These are phyloP conservation scores for Centropyge bicolor DNA, from an alignment of 2,797 vertebrate genomes.

Conservation along the genomic window DNA sequence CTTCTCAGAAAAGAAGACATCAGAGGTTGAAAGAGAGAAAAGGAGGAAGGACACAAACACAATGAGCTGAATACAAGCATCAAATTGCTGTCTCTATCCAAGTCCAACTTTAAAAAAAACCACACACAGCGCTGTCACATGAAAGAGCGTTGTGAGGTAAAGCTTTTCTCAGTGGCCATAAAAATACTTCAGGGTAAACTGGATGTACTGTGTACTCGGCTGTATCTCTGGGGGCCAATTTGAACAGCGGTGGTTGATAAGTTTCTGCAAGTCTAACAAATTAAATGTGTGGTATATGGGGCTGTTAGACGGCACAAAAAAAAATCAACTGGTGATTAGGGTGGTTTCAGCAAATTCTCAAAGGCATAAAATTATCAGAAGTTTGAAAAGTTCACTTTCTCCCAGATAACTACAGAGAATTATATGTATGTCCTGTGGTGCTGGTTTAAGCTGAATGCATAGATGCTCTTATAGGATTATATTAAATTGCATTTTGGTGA, in stretches of 20 bases:
- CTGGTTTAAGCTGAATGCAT: background rate
- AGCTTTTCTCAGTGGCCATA: constrained; percentile 10
- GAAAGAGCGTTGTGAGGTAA: constrained; percentile 23
- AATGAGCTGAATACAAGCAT: constrained; percentile 58
- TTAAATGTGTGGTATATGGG: background rate
- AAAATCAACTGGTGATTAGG: background rate
- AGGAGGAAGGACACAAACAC: constrained; percentile 57
- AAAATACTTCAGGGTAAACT: background rate
- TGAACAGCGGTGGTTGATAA: background rate
- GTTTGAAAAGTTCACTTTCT: background rate
- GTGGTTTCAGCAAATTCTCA: background rate
- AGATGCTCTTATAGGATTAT: background rate
- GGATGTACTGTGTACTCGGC: background rate
- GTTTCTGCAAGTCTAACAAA: constrained; percentile 14
- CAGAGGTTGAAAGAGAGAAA: constrained; percentile 46
- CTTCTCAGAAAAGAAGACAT: constrained; percentile 71
- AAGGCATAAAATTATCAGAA: background rate
- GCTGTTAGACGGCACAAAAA: background rate
- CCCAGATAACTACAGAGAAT: background rate
- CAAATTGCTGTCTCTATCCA: constrained; percentile 46
- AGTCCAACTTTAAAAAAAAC: constrained; percentile 18
- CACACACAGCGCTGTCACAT: background rate
- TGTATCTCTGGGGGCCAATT: constrained; percentile 8
- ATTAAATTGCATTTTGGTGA: background rate
- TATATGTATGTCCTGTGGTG: background rate